Conservation (phyloP, 37 sponge, comb jelly and placozoan genomes). For the Hormiphora californensis region DNA sequence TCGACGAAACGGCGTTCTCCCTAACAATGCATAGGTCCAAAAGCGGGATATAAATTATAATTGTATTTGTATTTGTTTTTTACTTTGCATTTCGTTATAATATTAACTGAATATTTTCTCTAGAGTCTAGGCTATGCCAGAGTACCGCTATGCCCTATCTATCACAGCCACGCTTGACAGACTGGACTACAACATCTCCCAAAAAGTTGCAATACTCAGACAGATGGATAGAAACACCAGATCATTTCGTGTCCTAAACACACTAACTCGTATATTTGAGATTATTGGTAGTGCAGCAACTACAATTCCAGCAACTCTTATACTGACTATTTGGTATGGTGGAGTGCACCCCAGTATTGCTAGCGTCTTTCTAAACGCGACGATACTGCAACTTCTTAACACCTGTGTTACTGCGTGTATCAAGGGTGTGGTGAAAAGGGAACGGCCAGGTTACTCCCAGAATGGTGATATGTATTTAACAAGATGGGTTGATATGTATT, state of each 20-base stretch:
- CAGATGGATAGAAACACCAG: not conserved
- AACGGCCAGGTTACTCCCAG: not conserved
- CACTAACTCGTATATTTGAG: not conserved
- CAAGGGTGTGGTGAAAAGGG: not conserved
- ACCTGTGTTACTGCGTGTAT: not conserved
- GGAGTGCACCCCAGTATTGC: not conserved
- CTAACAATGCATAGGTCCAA: too few species aligned
- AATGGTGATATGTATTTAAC: conserved; percentile 3
- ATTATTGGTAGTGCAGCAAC: not conserved
- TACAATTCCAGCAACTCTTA: not conserved
- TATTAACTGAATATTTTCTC: too few species aligned
- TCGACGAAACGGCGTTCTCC: too few species aligned
- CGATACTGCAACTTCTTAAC: not conserved
- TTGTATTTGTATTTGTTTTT: too few species aligned
- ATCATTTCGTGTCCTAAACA: not conserved
- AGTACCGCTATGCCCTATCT: too few species aligned
- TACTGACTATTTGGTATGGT: not conserved
- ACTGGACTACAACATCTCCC: not conserved
- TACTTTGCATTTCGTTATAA: too few species aligned
- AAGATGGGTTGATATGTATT: not conserved
- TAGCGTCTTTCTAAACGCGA: not conserved
- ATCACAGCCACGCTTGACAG: not conserved
- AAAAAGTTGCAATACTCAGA: not conserved
- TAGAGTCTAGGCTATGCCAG: too few species aligned
- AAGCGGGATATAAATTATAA: too few species aligned